Percentiles rank a stretch among this genome's conserved stretches.
Evolutionary conservation across 2,797 vertebrate species (phyloP).

Genomic region (Naso thynnoides): DNA sequence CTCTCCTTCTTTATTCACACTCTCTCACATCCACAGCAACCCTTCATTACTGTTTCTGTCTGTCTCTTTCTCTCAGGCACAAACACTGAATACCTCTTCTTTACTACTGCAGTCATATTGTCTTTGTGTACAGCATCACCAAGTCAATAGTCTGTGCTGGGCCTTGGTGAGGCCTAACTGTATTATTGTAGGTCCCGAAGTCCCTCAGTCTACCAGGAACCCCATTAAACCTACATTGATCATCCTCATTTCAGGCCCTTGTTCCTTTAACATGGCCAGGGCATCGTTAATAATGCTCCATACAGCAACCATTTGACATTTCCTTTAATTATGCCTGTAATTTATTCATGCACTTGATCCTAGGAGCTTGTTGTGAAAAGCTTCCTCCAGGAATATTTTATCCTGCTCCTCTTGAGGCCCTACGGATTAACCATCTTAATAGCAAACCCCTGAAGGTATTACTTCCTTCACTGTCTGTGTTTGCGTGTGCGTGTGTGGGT

Average conservation of each 20-base stretch:
- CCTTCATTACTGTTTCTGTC: constrained; percentile 44
- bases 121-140: constrained; percentile 25
- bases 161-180: constrained; percentile 68
- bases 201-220: constrained; percentile 63
- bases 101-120: constrained; percentile 28
- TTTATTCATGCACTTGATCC: constrained; percentile 89
- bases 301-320: constrained; percentile 86
- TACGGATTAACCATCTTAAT: constrained; percentile 85
- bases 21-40: constrained; percentile 41
- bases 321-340: constrained; percentile 88
- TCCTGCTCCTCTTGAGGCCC: constrained; percentile 75
- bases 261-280: constrained; percentile 76
- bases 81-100: constrained; percentile 41
- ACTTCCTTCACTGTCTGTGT: constrained; percentile 59
- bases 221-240: constrained; percentile 82
- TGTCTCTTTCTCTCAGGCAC: constrained; percentile 34
- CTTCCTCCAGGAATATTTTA: constrained; percentile 85
- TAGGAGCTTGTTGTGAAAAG: constrained; percentile 85
- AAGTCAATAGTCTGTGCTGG: constrained; percentile 70
- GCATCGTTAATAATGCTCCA: constrained; percentile 83
- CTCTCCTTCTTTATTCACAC: constrained; percentile 28
- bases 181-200: constrained; percentile 63
- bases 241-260: constrained; percentile 71
- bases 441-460: constrained; percentile 80
- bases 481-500: constrained; percentile 16